These are phyloP conservation scores for Chaetorhynchus papuensis DNA, from an alignment of 2,113 vertebrate species.

Conservation along the genomic window DNA sequence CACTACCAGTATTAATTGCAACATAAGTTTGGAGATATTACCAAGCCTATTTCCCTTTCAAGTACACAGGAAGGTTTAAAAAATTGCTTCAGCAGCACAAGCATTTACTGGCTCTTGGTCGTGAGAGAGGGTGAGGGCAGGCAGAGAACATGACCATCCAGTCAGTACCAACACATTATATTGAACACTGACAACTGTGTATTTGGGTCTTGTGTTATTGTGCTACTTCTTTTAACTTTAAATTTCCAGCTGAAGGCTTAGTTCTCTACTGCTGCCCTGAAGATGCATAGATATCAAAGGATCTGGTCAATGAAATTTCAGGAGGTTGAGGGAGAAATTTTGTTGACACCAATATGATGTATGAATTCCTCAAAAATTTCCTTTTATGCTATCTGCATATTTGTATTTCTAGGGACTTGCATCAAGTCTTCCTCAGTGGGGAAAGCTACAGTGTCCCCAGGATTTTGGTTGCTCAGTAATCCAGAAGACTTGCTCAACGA, in stretches of 20 bases:
- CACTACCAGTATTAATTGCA: rapidly evolving
- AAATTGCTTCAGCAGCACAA: not conserved
- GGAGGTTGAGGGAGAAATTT: not conserved
- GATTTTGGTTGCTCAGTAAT: not conserved
- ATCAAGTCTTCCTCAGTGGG: not conserved
- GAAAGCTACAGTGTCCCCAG: not conserved
- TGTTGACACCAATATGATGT: not conserved
- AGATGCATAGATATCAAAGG: not conserved
- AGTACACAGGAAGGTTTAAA: not conserved
- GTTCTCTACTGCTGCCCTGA: not conserved
- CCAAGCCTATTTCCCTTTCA: not conserved
- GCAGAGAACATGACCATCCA: not conserved
- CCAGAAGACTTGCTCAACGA: not conserved
- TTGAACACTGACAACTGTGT: not conserved
- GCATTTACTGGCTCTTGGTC: not conserved
- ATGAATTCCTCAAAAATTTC: not conserved
- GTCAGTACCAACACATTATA: not conserved
- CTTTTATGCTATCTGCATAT: not conserved
- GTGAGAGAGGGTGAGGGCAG: not conserved
- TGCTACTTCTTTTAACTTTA: not conserved
- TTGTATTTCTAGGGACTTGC: not conserved
- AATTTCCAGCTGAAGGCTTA: not conserved
- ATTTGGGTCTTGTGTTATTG: not conserved
- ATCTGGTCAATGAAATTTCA: not conserved
- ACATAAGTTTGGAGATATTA: not conserved